Conservation (phyloP, 2,888 invertebrate genomes). For the Chaetogeoica ovagalla region DNA sequence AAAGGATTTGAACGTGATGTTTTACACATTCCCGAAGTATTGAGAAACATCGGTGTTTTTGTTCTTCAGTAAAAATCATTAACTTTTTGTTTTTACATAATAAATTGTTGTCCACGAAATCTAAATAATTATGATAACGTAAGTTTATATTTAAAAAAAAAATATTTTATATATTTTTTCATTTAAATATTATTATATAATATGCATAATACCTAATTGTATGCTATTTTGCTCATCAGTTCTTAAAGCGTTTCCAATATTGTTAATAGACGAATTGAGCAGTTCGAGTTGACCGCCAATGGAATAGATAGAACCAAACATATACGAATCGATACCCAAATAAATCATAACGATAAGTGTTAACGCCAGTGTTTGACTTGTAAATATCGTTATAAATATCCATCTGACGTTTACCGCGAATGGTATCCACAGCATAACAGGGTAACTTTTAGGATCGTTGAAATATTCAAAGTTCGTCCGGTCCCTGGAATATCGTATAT, state of each 20-base stretch:
- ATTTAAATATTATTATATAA: no score
- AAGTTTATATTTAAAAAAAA: no score
- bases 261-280: slow-evolving; percentile 2
- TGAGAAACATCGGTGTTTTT: not conserved
- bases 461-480: no score
- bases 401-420: not conserved
- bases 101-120: not conserved
- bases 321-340: slow-evolving; percentile 21
- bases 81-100: not conserved
- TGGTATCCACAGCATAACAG: no score
- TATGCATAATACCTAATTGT: not conserved
- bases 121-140: not conserved
- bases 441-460: no score
- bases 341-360: not conserved
- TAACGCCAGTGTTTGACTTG: not conserved
- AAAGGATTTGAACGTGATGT: slow-evolving; percentile 7
- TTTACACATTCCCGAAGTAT: slow-evolving; percentile 11
- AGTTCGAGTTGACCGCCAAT: slow-evolving; percentile 39
- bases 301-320: slow-evolving; percentile 23
- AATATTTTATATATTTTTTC: no score
- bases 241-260: not conserved
- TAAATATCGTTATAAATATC: not conserved
- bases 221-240: not conserved
- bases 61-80: not conserved
- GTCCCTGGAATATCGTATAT: no score